Evolutionary conservation across 2,888 invertebrate genomes (phyloP).

Genomic region (Erebia epiphron): DNA sequence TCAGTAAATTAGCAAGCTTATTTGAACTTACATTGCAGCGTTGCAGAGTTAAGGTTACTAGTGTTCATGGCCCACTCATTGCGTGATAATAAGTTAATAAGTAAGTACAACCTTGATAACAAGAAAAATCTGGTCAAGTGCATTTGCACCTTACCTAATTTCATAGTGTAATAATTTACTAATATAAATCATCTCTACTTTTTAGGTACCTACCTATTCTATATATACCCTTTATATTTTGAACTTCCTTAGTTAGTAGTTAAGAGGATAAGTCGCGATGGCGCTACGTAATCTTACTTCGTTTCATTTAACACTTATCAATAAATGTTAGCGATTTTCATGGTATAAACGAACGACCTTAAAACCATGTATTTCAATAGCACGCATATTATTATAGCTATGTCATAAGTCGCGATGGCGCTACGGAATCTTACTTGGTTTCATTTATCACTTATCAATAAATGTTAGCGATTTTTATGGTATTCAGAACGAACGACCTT

Average conservation of each 20-base stretch:
- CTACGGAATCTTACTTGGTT: too few species aligned
- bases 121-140: background rate
- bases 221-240: too few species aligned
- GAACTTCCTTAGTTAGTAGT: too few species aligned
- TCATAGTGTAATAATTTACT: too few species aligned
- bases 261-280: too few species aligned
- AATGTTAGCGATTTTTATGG: conserved; percentile 30
- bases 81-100: background rate
- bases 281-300: too few species aligned
- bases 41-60: background rate
- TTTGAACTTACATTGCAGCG: background rate
- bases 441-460: too few species aligned
- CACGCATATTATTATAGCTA: conserved; percentile 29
- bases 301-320: too few species aligned
- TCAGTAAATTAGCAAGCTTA: background rate
- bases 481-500: conserved; percentile 30
- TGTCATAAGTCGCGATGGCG: too few species aligned
- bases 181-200: too few species aligned
- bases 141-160: background rate
- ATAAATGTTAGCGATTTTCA: conserved; percentile 30
- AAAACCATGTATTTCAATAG: conserved; percentile 31
- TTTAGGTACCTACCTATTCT: too few species aligned
- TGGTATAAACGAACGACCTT: conserved; percentile 30
- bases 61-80: background rate
- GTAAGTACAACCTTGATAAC: background rate